phyloP scores from a whole-genome alignment of 2,888 invertebrate genomes.

The Troides oblongomaculatus region DNA sequence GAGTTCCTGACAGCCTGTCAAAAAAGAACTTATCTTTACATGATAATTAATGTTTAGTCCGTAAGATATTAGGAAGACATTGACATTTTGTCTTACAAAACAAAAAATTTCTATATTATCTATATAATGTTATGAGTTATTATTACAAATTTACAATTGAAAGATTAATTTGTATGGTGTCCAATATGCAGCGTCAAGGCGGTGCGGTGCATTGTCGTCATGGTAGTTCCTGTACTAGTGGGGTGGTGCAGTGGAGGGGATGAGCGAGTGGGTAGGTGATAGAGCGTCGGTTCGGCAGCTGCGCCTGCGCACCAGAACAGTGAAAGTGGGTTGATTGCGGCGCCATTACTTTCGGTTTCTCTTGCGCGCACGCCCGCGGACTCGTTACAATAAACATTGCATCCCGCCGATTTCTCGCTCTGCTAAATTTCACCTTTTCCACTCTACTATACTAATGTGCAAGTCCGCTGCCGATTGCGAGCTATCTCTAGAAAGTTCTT shows the following conservation, averaged over 20 bases:
- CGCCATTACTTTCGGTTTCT: conserved; percentile 79
- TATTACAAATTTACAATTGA: too few relatives aligned
- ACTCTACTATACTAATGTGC: conserved; percentile 64
- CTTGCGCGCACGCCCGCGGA: conserved; percentile 71
- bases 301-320: conserved; percentile 57
- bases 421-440: conserved; percentile 78
- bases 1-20: too few relatives aligned
- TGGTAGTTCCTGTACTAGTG: background rate
- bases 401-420: conserved; percentile 79
- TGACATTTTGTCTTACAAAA: too few relatives aligned
- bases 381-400: conserved; percentile 78
- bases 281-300: conserved; percentile 36
- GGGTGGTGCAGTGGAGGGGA: conserved; percentile 25
- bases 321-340: conserved; percentile 79
- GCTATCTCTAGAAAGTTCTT: conserved; percentile 60
- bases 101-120: too few relatives aligned
- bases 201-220: background rate
- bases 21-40: too few relatives aligned
- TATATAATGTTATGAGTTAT: too few relatives aligned
- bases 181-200: too few relatives aligned
- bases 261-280: conserved; percentile 28
- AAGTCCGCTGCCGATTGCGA: conserved; percentile 41
- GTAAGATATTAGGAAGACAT: too few relatives aligned
- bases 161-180: too few relatives aligned
- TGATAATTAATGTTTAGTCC: too few relatives aligned